Evolutionary conservation across 1,140 invertebrate species (phyloP).

Genomic region (Drosophila oshimai): DNA sequence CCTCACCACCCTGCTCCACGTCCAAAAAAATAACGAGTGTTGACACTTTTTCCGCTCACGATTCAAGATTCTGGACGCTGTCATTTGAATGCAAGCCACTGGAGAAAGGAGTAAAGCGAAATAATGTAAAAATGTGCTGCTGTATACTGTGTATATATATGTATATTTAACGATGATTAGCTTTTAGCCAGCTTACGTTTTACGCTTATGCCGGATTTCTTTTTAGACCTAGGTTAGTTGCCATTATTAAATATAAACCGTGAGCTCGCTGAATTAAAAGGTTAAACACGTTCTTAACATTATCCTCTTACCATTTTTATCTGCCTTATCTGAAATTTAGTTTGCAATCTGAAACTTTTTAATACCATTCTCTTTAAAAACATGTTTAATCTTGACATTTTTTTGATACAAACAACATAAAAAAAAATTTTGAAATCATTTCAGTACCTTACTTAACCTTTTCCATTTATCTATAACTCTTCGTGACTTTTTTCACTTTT

Average conservation of each 20-base stretch:
- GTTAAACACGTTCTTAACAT: background rate
- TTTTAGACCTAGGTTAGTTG: constrained; percentile 16
- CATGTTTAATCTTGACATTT: background rate
- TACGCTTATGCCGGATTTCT: constrained; percentile 28
- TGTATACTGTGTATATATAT: constrained; percentile 48
- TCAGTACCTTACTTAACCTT: background rate
- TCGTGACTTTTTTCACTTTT: background rate
- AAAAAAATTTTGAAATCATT: background rate
- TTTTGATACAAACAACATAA: no score
- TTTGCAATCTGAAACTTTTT: no score
- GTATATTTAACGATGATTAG: constrained; percentile 42
- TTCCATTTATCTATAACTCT: background rate
- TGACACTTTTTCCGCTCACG: constrained; percentile 44
- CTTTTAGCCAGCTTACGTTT: constrained; percentile 35
- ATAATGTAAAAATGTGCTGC: constrained; percentile 27
- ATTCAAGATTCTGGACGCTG: constrained; percentile 32
- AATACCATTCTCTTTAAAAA: background rate
- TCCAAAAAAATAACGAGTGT: constrained; percentile 29
- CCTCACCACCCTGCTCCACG: background rate
- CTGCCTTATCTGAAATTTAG: background rate
- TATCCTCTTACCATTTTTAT: background rate
- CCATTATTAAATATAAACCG: constrained; percentile 4
- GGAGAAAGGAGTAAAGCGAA: constrained; percentile 8
- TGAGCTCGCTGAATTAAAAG: constrained; percentile 1
- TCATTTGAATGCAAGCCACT: constrained; percentile 10